These are phyloP conservation scores for Drosophila subsilvestris DNA, from an alignment of 2,888 invertebrate species.

Conservation along the genomic window DNA sequence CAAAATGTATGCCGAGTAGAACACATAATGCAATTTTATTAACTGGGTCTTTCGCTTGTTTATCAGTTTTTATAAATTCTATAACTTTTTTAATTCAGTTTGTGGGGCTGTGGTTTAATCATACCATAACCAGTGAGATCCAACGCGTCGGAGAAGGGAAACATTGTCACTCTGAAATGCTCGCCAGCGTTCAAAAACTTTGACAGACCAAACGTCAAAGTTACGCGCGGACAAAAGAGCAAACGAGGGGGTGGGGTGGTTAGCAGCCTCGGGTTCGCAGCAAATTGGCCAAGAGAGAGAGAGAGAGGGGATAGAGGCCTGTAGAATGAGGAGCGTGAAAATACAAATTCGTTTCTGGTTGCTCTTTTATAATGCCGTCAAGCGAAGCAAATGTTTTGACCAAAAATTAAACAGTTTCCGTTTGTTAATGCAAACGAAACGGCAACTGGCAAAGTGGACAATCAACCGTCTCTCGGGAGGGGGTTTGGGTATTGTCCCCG, in stretches of 20 bases:
- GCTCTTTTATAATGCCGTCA: constrained; percentile 70
- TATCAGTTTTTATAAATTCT: constrained; percentile 23
- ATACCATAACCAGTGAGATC: constrained; percentile 36
- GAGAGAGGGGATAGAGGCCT: not conserved
- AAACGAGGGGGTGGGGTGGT: not conserved
- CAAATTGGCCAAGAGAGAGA: constrained; percentile 59
- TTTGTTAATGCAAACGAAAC: constrained; percentile 34
- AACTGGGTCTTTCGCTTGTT: constrained; percentile 22
- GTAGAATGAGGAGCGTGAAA: constrained; percentile 40
- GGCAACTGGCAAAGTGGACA: constrained; percentile 36
- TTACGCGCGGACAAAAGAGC: constrained; percentile 34
- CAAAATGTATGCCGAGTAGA: not conserved
- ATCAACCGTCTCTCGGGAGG: not conserved
- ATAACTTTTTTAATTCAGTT: constrained; percentile 75
- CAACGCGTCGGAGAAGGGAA: not conserved
- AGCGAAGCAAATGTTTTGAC: constrained; percentile 62
- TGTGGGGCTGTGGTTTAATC: constrained; percentile 71
- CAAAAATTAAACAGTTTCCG: constrained; percentile 61
- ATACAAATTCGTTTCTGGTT: constrained; percentile 65
- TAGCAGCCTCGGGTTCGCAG: constrained; percentile 50
- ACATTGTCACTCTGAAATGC: constrained; percentile 64
- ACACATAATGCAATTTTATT: constrained; percentile 71
- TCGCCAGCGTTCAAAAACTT: constrained; percentile 63
- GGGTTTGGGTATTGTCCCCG: not conserved
- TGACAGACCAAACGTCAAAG: constrained; percentile 74